Base-by-base conservation (phyloP, 2,888 invertebrate genomes). In the Cephalotes varians region DNA sequence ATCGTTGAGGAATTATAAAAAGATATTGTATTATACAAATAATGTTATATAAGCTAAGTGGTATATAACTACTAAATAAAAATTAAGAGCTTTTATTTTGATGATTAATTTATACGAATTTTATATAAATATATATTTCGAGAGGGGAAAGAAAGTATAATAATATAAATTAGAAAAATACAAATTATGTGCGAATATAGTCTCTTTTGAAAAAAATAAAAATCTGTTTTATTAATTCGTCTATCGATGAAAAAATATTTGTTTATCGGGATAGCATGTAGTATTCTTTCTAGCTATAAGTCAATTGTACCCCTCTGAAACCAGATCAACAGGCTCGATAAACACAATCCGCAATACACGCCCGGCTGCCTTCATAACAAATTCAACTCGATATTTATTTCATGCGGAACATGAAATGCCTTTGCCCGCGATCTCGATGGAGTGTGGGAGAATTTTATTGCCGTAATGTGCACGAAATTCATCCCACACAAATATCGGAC, bases 321-420 rank as follows among this genome's bases (percentile, higher is more conserved):
- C 54, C 44, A 54, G 86, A 88, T 88, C 88, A 87, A 88, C 82
- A 88, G 87, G 81, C 85, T 81, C 65, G 81, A 56, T 54, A 72
- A 71, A 79, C 69, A 79, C 31, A 84, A 49, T 58, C 67, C 74
- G 51, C 51, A 28, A 64, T 56, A 62, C 77, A 62, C 28, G 47
- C n/a, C 37, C 62, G 44, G 31, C 15, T 49, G 65, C 37, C 82
- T 79, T 79, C 49, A 34, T 82, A 56, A 85, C 88, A 88, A 88
- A 88, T 88, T 88, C 81, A 77, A 40, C 54, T 58, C 82, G 85
- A 84, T 81, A 76, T 85, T 83, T 85, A 81, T 85, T 65, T 79
- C 51, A 77, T 77, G 58, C 72, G 49, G 67, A 81, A 62, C 64
- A 44, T 49, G 73, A 71, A 72, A 73, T 76, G 84, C 37, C 51